phyloP scores from a whole-genome alignment of 2,888 invertebrate species.

The Buathra laborator region DNA sequence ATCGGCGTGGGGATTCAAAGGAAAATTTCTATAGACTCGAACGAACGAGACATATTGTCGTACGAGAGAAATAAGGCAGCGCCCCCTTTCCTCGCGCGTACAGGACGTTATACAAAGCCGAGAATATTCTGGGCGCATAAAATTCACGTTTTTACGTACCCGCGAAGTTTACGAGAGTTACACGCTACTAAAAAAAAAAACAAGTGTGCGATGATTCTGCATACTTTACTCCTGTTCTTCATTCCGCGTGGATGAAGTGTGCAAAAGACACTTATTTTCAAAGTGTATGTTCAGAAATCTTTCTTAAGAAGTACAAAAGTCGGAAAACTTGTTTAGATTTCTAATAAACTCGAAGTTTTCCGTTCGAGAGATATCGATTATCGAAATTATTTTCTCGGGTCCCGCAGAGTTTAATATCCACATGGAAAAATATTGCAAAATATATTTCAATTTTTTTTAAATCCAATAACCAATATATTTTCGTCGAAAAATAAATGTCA shows the following conservation, averaged over 20 bases:
- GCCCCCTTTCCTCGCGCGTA: background rate
- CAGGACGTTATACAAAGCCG: background rate
- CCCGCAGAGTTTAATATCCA: too few species aligned
- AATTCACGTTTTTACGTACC: background rate
- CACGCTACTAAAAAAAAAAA: background rate
- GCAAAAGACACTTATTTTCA: background rate
- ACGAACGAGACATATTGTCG: background rate
- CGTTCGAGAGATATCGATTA: too few species aligned
- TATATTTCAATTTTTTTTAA: too few species aligned
- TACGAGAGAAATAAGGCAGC: background rate
- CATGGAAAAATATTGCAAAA: too few species aligned
- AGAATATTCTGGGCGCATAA: background rate
- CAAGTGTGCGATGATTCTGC: background rate
- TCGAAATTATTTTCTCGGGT: too few species aligned
- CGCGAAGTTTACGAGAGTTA: slow-evolving; percentile 1
- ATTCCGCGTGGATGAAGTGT: background rate
- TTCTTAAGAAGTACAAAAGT: background rate
- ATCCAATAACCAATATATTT: too few species aligned
- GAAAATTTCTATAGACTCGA: background rate
- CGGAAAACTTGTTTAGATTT: too few species aligned
- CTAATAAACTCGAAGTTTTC: too few species aligned
- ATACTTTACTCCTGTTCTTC: background rate
- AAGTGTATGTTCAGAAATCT: background rate
- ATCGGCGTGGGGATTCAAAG: slow-evolving; percentile 1
- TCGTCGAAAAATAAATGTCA: too few species aligned